A percentile compares a stretch with the other conserved stretches of the same genome.
Evolutionary conservation across 92 coral and sea anemone genomes (phyloP).

Genomic region (Nematostella vectensis): DNA sequence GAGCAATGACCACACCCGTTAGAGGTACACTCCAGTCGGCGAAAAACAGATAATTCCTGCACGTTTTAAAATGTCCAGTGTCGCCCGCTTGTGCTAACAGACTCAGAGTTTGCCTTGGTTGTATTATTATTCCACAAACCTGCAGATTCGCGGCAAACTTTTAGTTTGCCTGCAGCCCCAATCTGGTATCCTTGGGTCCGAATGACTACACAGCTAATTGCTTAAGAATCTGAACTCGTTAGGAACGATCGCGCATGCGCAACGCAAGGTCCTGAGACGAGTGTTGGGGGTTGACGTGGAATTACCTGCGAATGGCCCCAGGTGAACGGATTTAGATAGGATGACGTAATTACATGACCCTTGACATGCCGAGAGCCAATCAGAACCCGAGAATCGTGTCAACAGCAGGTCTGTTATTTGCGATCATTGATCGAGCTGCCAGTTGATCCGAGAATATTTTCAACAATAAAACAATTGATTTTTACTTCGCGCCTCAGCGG

Average conservation of each 20-base stretch:
- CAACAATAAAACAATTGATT: neutral
- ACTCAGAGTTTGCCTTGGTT: conserved; percentile 17
- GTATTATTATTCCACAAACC: conserved; percentile 13
- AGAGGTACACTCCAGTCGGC: too few relatives aligned
- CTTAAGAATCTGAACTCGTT: conserved; percentile 21
- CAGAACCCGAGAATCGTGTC: conserved; percentile 20
- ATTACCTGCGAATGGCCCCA: conserved; percentile 77
- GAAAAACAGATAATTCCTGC: too few relatives aligned
- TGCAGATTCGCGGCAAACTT: conserved; percentile 23
- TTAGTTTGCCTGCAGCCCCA: conserved; percentile 30
- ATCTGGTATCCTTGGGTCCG: conserved; percentile 17
- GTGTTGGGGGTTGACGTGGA: conserved; percentile 40
- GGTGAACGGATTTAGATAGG: conserved; percentile 64
- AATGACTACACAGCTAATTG: conserved; percentile 13
- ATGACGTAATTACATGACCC: conserved; percentile 95
- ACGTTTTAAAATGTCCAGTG: too few relatives aligned
- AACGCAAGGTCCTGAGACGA: neutral
- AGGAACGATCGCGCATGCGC: conserved; percentile 37
- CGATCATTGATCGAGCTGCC: conserved; percentile 21
- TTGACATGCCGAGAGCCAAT: conserved; percentile 67
- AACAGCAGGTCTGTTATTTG: conserved; percentile 62
- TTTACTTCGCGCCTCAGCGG: too few relatives aligned
- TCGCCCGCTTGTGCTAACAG: too few relatives aligned
- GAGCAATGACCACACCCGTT: too few relatives aligned
- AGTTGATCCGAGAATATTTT: conserved; percentile 1